phyloP scores from a whole-genome alignment of 1,140 invertebrate species.

The Aporrectodea caliginosa region DNA sequence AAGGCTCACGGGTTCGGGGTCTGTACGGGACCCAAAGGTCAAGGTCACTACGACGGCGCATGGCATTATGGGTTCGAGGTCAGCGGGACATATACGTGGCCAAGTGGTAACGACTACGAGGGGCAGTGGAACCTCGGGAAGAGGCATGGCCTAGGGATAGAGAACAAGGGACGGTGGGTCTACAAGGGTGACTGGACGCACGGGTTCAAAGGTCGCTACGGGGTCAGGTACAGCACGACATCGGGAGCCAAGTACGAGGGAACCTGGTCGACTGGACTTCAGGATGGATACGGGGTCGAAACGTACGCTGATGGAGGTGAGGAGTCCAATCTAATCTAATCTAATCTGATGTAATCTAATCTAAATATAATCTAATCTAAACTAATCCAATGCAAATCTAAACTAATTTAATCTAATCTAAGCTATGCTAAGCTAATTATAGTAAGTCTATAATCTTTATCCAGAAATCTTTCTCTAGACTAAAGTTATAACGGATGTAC shows the following conservation, averaged over 20 bases:
- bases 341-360: too few species aligned
- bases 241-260: slow-evolving; percentile 98
- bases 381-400: too few species aligned
- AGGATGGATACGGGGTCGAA: slow-evolving; percentile 99
- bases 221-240: slow-evolving; percentile 87
- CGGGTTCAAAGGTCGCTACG: slow-evolving; percentile 97
- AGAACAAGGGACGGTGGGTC: slow-evolving; percentile 91
- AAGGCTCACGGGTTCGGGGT: slow-evolving; percentile 58
- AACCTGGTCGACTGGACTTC: slow-evolving; percentile 96
- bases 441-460: too few species aligned
- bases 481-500: too few species aligned
- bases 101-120: slow-evolving; percentile 90
- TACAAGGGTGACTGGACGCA: slow-evolving; percentile 99
- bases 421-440: too few species aligned
- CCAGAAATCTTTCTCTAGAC: too few species aligned
- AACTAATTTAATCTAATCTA: too few species aligned
- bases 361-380: too few species aligned
- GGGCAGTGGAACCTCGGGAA: slow-evolving; percentile 99
- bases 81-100: slow-evolving; percentile 97
- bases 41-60: slow-evolving; percentile 95
- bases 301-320: slow-evolving; percentile 97
- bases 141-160: slow-evolving; percentile 93
- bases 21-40: slow-evolving; percentile 64
- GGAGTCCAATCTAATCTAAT: too few species aligned
- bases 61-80: slow-evolving; percentile 99